These are phyloP conservation scores for Microcebus tavaratra DNA, from an alignment of 2,113 vertebrate species.

Conservation along the genomic window DNA sequence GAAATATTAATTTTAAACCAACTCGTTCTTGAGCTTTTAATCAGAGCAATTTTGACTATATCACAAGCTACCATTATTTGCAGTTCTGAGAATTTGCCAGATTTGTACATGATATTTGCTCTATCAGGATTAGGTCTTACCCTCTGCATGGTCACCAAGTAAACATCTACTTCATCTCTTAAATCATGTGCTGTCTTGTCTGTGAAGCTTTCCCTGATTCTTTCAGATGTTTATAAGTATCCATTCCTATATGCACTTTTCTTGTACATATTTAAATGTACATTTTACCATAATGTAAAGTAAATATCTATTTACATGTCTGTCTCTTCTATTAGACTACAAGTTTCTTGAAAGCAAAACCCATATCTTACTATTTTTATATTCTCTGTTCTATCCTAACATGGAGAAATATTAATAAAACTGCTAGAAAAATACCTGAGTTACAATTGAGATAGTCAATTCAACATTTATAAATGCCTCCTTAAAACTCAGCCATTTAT, in stretches of 20 bases:
- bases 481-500: background rate
- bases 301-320: background rate
- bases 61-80: background rate
- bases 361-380: slow-evolving; percentile 4
- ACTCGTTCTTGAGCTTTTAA: background rate
- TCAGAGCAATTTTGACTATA: slow-evolving; percentile 17
- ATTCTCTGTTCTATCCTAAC: background rate
- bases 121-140: background rate
- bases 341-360: slow-evolving; percentile 18
- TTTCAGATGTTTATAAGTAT: background rate
- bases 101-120: background rate
- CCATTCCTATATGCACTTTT: background rate
- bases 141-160: background rate
- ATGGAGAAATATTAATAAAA: slow-evolving; percentile 28
- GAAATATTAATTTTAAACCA: slow-evolving; percentile 23
- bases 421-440: background rate
- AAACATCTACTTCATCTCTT: slow-evolving; percentile 8
- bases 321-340: background rate
- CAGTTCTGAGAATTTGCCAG: background rate
- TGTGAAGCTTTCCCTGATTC: background rate
- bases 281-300: background rate
- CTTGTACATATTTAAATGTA: slow-evolving; percentile 3
- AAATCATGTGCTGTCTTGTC: background rate
- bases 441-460: background rate
- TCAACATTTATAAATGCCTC: background rate